Base-by-base conservation (phyloP, 2,888 invertebrate species). In the Acrobasis repandana region DNA sequence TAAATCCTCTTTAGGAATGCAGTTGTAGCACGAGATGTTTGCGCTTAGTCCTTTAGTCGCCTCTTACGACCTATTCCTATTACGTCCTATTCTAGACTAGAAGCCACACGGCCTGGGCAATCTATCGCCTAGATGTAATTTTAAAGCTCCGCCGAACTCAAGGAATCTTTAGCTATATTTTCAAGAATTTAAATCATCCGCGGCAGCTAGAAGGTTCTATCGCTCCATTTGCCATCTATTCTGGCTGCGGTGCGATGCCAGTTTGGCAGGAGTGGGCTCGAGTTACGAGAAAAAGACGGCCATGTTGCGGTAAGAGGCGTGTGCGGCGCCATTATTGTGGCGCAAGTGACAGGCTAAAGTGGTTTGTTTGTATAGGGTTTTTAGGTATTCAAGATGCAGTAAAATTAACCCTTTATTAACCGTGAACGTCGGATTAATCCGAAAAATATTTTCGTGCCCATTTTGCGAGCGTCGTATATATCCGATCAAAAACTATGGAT, bases 181-280 rank as follows among this genome's bases (percentile, higher is more conserved):
- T 52, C 16, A 60, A 46, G 71, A 70, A 71, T 76, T 73, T 71
- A 75, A 79, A 79, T 73, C 71, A 71, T 69, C 70, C 73, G 68
- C 67, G 73, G 71, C 71, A 64, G 65, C 65, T 67, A 65, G 43
- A 69, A 67, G 71, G 66, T 69, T 65, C 69, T 67, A 71, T 61
- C 67, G 73, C 66, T 66, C 75, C 73, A 79, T 76, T 77, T 77
- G 73, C 71, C 74, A 78, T 79, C 68, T 71, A 69, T 74, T 74
- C 74, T 76, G 79, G 72, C 70, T 67, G 52, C 52, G 63, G 63
- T 61, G 64, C 36, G 63, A 57, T 56, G 58, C 63, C 52, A 48
- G 64, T 50, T 62, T 56, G 64, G 67, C 63, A 60, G 60, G 60
- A 52, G 46, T 52, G 50, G 50, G 51, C 38, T 38, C 58, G 18